Conservation (phyloP, 2,888 invertebrate genomes). For the Orthosia cruda region DNA sequence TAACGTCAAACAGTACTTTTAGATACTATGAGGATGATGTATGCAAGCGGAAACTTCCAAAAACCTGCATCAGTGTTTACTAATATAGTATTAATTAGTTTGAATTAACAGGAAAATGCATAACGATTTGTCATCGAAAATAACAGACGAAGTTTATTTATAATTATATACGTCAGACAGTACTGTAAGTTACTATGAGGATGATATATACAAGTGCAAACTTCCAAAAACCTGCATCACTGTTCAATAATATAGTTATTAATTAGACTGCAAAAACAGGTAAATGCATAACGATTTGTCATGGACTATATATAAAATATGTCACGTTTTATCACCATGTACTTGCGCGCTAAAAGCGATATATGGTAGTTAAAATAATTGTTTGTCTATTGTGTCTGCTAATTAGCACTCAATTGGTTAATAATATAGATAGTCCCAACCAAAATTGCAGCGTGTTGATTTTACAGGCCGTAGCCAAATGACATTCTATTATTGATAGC, state of each 20-base stretch:
- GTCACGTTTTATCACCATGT: too few relatives aligned
- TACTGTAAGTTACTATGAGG: neutral
- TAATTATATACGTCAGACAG: neutral
- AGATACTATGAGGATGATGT: neutral
- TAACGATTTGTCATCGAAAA: conserved; percentile 14
- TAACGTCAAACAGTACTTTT: neutral
- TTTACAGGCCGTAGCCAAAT: too few relatives aligned
- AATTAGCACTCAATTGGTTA: too few relatives aligned
- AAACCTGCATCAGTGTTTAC: neutral
- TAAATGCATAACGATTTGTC: conserved; percentile 20
- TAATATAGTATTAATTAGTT: neutral
- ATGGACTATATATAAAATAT: neutral
- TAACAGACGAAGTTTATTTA: neutral
- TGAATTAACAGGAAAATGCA: conserved; percentile 9
- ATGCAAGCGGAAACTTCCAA: neutral
- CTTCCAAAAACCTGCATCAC: neutral
- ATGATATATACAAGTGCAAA: neutral
- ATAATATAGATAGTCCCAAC: too few relatives aligned
- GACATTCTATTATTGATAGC: too few relatives aligned
- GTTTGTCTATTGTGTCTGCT: too few relatives aligned
- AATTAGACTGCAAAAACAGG: neutral
- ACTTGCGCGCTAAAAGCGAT: too few relatives aligned
- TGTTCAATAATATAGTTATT: neutral
- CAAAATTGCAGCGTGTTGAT: too few relatives aligned
- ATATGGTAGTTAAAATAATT: too few relatives aligned